Base-by-base conservation (phyloP, 1,140 invertebrate species). In the Glossosoma conforme region DNA sequence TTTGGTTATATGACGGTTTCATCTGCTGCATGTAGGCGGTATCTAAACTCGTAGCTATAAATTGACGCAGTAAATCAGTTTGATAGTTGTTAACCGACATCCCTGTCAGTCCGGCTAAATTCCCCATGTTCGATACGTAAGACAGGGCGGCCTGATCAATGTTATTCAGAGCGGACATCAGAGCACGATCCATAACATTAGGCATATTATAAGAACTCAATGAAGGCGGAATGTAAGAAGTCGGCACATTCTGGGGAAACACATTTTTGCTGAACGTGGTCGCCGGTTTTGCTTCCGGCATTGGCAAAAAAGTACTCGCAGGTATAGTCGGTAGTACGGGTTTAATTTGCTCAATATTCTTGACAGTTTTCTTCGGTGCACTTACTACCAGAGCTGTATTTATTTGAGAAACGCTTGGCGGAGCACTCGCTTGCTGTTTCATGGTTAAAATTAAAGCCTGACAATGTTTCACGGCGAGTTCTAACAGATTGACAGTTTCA, bases 401-500 rank as follows among this genome's bases (percentile, higher is more conserved):
- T n/a, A n/a, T n/a, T n/a, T n/a, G n/a, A n/a, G n/a, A n/a, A n/a
- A n/a, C n/a, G n/a, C n/a, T n/a, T n/a, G n/a, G n/a, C n/a, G n/a
- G n/a, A n/a, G n/a, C n/a, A n/a, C 59, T 1, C n/a, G 64, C 64
- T 54, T 69, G 69, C 25, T 71, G 64, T 49, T 69, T 71, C 40
- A 70, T 56, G 15, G 55, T 57, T 35, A 60, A 54, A 20, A 62
- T 62, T 5, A 64, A 35, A 11, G 61, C 64, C 33, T 71, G 69
- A 51, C 71, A 70, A 51, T 70, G 70, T 47, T 69, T 75, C 54
- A 74, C 58, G 38, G 66, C 70, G 0, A 68, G 45, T 46, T 75
- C 72, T 5, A 72, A 64, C 18, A 72, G 60, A 60, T 72, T 72
- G 36, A 60, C 65, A 35, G 63, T 66, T 50, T 75, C 71, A 20